Percentiles rank a stretch among this genome's conserved stretches.
Conservation (phyloP, 2,113 vertebrate species). For the Paratilapia polleni region DNA sequence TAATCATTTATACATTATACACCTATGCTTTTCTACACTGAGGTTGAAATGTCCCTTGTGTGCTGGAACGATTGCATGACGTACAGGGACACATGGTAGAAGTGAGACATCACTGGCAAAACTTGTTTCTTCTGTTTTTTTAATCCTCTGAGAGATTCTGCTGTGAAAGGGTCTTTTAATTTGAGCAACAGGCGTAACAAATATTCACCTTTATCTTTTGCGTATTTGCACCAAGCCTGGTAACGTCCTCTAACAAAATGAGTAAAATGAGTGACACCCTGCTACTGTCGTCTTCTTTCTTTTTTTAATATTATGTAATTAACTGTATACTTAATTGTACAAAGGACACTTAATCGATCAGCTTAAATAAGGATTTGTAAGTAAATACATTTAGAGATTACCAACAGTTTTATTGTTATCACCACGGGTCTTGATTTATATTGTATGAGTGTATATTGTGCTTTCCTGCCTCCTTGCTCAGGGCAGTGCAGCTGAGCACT, state of each 20-base stretch:
- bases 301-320: neutral
- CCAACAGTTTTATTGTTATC: neutral
- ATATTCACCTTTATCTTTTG: neutral
- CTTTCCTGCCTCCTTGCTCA: neutral
- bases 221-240: neutral
- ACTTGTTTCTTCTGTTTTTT: neutral
- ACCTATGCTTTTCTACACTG: neutral
- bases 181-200: neutral
- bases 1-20: neutral
- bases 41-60: neutral
- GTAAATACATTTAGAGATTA: neutral
- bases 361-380: neutral
- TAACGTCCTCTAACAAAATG: no score
- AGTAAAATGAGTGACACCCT: neutral
- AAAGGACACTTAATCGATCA: neutral
- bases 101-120: neutral
- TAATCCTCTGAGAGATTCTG: neutral
- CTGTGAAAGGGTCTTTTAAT: neutral
- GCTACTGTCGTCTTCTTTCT: neutral
- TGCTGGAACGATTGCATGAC: neutral
- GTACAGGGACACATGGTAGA: neutral
- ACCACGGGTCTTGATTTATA: neutral
- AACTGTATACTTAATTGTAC: neutral
- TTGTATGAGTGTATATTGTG: neutral
- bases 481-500: neutral